phyloP scores from a whole-genome alignment of 2,888 invertebrate genomes.

The Mythimna ferrago region DNA sequence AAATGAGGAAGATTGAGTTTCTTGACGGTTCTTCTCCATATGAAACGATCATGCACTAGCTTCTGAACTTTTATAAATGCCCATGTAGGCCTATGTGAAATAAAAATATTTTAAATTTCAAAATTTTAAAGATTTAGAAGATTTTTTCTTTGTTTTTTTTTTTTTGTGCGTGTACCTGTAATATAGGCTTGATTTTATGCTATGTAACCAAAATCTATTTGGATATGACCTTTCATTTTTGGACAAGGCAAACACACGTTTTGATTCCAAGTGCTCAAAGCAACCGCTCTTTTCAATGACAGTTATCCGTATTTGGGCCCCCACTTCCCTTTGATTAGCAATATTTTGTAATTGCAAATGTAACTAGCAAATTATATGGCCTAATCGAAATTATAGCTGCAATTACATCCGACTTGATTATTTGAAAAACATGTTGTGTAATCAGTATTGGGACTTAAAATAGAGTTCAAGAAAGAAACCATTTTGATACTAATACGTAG shows the following conservation, averaged over 20 bases:
- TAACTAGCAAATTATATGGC: constrained; percentile 42
- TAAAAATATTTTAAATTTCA: too few species aligned
- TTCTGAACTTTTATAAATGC: too few species aligned
- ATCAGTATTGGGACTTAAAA: constrained; percentile 14
- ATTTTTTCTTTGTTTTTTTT: too few species aligned
- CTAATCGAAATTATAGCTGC: constrained; percentile 30
- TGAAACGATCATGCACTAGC: too few species aligned
- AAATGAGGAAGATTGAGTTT: too few species aligned
- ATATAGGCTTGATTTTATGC: neutral
- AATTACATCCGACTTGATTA: constrained; percentile 40
- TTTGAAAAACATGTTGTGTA: constrained; percentile 54
- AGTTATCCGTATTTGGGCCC: constrained; percentile 40
- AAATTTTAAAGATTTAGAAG: too few species aligned
- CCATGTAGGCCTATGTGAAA: too few species aligned
- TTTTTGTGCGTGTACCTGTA: too few species aligned
- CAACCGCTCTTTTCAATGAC: constrained; percentile 24
- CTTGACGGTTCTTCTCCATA: too few species aligned
- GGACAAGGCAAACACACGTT: too few species aligned
- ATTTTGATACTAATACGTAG: neutral
- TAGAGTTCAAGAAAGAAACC: neutral
- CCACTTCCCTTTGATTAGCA: constrained; percentile 30
- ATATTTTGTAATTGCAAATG: constrained; percentile 51
- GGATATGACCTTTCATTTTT: neutral
- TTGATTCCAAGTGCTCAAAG: neutral
- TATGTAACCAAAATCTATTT: neutral